phyloP scores from a whole-genome alignment of 2,888 invertebrate genomes.

The Hesperia comma region DNA sequence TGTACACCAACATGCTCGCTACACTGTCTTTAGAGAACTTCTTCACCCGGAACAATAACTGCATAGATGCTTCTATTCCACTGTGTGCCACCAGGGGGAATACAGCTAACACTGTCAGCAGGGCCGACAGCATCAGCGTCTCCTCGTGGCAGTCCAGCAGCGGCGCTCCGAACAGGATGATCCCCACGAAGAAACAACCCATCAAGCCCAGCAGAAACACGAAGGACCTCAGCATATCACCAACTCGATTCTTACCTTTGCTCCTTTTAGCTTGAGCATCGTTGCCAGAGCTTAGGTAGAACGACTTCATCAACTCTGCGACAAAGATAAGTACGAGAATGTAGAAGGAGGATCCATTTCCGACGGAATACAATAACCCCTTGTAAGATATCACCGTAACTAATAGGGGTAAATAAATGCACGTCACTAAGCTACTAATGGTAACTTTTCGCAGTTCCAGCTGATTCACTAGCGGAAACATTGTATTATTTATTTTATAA shows the following conservation, averaged over 20 bases:
- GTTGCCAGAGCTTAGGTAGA: slow-evolving; percentile 66
- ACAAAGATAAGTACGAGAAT: slow-evolving; percentile 70
- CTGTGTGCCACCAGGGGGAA: slow-evolving; percentile 85
- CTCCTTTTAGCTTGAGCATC: slow-evolving; percentile 64
- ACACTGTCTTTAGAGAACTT: slow-evolving; percentile 78
- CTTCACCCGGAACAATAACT: slow-evolving; percentile 80
- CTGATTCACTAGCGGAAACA: slow-evolving; percentile 73
- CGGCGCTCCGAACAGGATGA: slow-evolving; percentile 88
- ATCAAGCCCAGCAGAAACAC: slow-evolving; percentile 73
- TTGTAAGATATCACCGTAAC: slow-evolving; percentile 83
- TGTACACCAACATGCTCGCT: slow-evolving; percentile 83
- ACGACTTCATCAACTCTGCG: slow-evolving; percentile 83
- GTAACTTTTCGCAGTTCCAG: slow-evolving; percentile 71
- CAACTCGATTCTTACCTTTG: slow-evolving; percentile 69
- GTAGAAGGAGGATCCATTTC: slow-evolving; percentile 80
- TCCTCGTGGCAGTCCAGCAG: slow-evolving; percentile 85
- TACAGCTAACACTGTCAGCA: slow-evolving; percentile 85
- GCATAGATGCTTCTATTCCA: slow-evolving; percentile 83
- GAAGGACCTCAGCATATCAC: slow-evolving; percentile 79
- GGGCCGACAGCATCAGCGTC: slow-evolving; percentile 86
- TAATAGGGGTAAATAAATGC: slow-evolving; percentile 85
- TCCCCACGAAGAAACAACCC: slow-evolving; percentile 82
- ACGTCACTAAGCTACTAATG: slow-evolving; percentile 83
- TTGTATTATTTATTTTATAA: slow-evolving; percentile 38
- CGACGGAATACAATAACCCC: slow-evolving; percentile 84